Evolutionary conservation across 2,797 vertebrate genomes (phyloP), one percentile per base, ranked within the genome.

Genomic region (Ficedula albicollis): DNA sequence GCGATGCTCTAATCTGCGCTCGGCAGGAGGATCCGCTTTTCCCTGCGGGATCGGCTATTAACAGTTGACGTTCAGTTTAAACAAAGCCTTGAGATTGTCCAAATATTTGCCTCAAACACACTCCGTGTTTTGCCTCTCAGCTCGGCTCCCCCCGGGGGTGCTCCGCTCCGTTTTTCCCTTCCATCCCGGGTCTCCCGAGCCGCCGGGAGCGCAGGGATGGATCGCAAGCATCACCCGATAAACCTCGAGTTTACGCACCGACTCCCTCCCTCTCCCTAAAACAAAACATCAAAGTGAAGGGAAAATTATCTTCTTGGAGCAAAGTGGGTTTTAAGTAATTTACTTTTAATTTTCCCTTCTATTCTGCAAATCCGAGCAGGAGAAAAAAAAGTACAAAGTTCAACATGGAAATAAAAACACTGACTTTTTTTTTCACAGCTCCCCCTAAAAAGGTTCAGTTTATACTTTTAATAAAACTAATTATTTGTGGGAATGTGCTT

Each of bases 41-140:
- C 94, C 92, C 92, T 29, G 70, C 49, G 84, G 92, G 93, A 72
- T 91, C 72, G 1, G 26, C 88, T 93, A 95, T 96, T 97, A 97
- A 69, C 87, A 75, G 84, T 38, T 23, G 82, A 94, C 21, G 62
- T 73, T 90, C 66, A 18, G 29, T 86, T 96, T 94, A 92, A 96
- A 94, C 94, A 95, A 93, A 96, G 92, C 85, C 91, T 87, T n/a
- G 43, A 94, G 84, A 91, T 85, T 94, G 94, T 96, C 95, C 93
- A 96, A 97, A 97, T 96, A 96, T 96, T 96, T 97, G 96, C 87
- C 85, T 94, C 93, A 81, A 94, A 94, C 82, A 93, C 55, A 11
- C 77, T 83, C 10, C 0, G 56, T 66, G 84, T 80, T 88, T 77
- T 67, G 79, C 88, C 91, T 93, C 84, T 90, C 89, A 2, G 91